Evolutionary conservation across 2,113 vertebrate genomes (phyloP).

Genomic region (Jaculus jaculus): DNA sequence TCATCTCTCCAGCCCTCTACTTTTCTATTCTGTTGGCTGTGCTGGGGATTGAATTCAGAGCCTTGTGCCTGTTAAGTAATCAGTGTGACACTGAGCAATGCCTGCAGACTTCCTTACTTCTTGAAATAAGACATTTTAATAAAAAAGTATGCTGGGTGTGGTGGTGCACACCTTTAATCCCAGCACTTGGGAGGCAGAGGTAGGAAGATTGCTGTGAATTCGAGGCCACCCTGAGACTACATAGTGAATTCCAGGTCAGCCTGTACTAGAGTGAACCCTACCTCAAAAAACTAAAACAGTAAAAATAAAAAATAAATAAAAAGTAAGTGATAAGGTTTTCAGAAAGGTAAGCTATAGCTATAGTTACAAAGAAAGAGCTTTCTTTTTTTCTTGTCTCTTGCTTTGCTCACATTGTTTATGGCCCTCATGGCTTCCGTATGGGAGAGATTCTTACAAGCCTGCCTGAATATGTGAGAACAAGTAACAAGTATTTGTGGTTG

Average conservation of each 20-base stretch:
- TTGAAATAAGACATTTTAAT: constrained; percentile 46
- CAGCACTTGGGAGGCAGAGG: too few relatives aligned
- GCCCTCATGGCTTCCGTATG: neutral
- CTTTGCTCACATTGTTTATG: constrained; percentile 20
- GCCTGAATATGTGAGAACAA: constrained; percentile 18
- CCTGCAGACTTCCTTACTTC: neutral
- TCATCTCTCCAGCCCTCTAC: too few relatives aligned
- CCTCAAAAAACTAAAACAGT: too few relatives aligned
- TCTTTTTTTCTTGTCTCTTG: constrained; percentile 6
- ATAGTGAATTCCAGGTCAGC: too few relatives aligned
- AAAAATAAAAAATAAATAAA: constrained; percentile 25
- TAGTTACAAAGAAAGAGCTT: neutral
- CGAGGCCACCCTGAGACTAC: too few relatives aligned
- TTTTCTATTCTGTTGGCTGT: too few relatives aligned
- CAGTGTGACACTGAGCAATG: neutral
- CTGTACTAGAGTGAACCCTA: too few relatives aligned
- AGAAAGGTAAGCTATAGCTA: constrained; percentile 22
- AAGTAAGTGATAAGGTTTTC: neutral
- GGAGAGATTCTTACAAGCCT: neutral
- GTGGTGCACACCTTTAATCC: too few relatives aligned
- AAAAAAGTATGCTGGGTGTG: too few relatives aligned
- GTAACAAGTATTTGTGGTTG: neutral
- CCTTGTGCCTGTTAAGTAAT: neutral
- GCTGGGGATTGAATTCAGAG: neutral
- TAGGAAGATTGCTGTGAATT: too few relatives aligned